Evolutionary conservation across 2,113 vertebrate species (phyloP), one percentile per base, ranked within the genome.

Genomic region (Octodon degus): DNA sequence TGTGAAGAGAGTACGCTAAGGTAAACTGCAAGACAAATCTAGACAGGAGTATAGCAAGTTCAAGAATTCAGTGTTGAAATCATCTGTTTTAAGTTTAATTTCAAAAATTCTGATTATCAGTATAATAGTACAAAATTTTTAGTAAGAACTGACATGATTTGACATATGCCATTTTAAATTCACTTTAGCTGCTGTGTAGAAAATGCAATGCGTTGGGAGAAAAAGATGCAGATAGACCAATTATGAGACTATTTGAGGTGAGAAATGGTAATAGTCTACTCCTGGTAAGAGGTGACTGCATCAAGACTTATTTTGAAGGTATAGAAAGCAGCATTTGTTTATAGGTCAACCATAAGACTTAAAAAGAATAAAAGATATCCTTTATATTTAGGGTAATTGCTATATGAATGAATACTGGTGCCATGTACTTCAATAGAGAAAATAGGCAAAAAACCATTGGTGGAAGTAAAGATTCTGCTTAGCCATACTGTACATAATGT

Each of bases 301-400:
- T 37, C 12, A 77, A 95, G 83, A 89, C 25, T 63, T 32, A 95
- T 79, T 93, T 1, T 94, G 60, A 95, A 95, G 74, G 67, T 37
- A 85, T 1, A 86, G 43, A 50, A 94, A 94, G 76, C 1, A 88
- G 68, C 50, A 88, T 65, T 80, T 87, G 55, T 30, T 97, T 25
- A 58, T 55, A 70, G 60, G 27, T 80, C 79, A 95, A 86, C 81
- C 9, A 55, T 0, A 92, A 8, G n/a, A 67, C 27, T 72, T 90
- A 4, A 74, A 34, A 83, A 58, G 16, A 92, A 90, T 40, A 90
- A 93, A 87, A 90, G 76, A 88, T 50, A 32, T 89, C 5, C 55
- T 81, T 24, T 43, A 89, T 19, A 22, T 34, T 55, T 87, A 82
- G 3, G 11, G 34, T 32, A 83, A 55, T n/a, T 70, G 40, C 50